phyloP scores from a whole-genome alignment of 2,113 vertebrate species.

The Neolamprologus sp. region DNA sequence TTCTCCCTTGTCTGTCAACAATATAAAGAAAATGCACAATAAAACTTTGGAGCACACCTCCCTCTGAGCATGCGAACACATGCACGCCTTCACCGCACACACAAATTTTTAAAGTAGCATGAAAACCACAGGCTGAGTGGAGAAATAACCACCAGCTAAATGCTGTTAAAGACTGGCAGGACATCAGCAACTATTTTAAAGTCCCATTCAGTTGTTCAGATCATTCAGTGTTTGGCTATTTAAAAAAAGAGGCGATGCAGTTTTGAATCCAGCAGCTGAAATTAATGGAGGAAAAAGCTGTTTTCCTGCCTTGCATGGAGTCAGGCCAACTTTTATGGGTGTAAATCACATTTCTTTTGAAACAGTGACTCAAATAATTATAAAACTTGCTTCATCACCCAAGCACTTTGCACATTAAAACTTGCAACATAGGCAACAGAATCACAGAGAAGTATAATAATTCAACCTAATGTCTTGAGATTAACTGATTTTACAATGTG shows the following conservation, averaged over 20 bases:
- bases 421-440: background rate
- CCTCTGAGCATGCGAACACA: background rate
- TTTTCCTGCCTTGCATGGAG: background rate
- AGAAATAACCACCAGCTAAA: slow-evolving; percentile 2
- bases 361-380: background rate
- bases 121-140: background rate
- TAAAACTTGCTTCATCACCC: background rate
- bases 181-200: background rate
- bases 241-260: background rate
- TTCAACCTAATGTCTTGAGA: background rate
- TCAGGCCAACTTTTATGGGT: background rate
- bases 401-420: background rate
- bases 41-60: background rate
- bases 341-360: background rate
- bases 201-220: background rate
- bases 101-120: background rate
- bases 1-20: background rate
- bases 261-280: background rate
- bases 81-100: background rate
- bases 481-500: background rate
- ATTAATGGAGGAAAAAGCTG: background rate
- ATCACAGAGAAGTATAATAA: background rate
- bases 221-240: background rate
- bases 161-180: background rate
- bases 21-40: background rate